Base-by-base conservation (phyloP, 2,797 vertebrate genomes). In the Echeneis naucrates region DNA sequence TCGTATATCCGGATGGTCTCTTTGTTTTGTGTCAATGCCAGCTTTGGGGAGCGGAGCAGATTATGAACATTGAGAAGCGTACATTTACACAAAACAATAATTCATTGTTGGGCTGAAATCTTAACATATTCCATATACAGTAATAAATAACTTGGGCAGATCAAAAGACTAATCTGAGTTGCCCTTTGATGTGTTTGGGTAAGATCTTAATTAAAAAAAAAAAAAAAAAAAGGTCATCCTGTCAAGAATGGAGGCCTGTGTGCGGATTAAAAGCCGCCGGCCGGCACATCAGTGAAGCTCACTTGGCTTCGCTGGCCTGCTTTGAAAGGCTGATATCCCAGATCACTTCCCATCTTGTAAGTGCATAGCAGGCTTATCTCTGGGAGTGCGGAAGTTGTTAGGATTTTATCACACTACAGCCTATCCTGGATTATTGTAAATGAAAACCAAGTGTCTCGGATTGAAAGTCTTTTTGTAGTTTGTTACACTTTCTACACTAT, bases 261-360 rank as follows among this genome's bases (percentile, higher is more conserved):
- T 70, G 65, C 63, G 88, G 91, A 90, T 92, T 89, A 89, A 85
- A 88, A 86, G 82, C 69, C 66, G 72, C 80, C 32, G 55, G 72
- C 68, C 69, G 75, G 83, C 85, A 88, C 86, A 86, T 92, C 91
- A 89, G 81, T 87, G 85, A 91, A 75, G 82, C 85, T 84, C 86
- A 76, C 87, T 92, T 91, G 85, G 89, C 89, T 92, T 86, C 26
- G 56, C 77, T 82, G 85, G 80, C 82, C 79, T 62, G 72, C 92
- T 94, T 92, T 94, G 92, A 93, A 93, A 94, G 85, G 53, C 77
- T 91, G 89, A 94, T 93, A 92, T 90, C 92, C 89, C 87, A 89
- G 92, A 93, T 94, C 91, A 76, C 87, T 90, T 91, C 87, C 91
- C 80, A 48, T 86, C 88, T 84, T 83, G 83, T 92, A 91, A 92